Conservation (phyloP, 2,113 vertebrate genomes). For the Chaetodon auriga region DNA sequence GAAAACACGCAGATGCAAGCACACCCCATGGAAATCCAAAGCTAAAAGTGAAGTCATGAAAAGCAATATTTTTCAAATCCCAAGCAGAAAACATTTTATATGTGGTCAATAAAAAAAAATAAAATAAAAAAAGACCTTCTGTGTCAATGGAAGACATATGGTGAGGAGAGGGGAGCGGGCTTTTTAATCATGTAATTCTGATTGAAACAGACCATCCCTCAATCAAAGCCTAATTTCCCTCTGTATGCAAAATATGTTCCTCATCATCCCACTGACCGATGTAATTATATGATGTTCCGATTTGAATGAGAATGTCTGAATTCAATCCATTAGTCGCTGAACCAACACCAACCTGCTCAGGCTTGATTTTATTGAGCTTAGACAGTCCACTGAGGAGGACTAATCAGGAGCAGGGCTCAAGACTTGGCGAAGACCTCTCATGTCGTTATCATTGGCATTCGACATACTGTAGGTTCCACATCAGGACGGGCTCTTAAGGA, state of each 20-base stretch:
- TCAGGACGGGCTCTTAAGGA: background rate
- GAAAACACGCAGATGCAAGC: slow-evolving; percentile 51
- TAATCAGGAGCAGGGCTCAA: slow-evolving; percentile 36
- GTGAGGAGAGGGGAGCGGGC: slow-evolving; percentile 13
- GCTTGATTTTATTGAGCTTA: slow-evolving; percentile 35
- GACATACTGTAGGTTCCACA: background rate
- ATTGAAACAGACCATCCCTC: slow-evolving; percentile 54
- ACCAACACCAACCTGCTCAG: slow-evolving; percentile 25
- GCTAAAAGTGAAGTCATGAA: slow-evolving; percentile 63
- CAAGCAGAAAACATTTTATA: slow-evolving; percentile 43
- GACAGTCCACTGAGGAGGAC: slow-evolving; percentile 22
- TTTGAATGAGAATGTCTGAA: slow-evolving; percentile 42
- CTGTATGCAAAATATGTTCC: slow-evolving; percentile 56
- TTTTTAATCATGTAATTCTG: slow-evolving; percentile 48
- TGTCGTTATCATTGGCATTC: slow-evolving; percentile 19
- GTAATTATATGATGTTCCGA: slow-evolving; percentile 48
- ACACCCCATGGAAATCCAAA: slow-evolving; percentile 47
- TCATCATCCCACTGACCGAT: slow-evolving; percentile 44
- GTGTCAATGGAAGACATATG: slow-evolving; percentile 71
- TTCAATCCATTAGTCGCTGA: slow-evolving; percentile 41
- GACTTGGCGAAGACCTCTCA: background rate
- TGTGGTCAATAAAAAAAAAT: slow-evolving; percentile 53
- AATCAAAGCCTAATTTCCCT: slow-evolving; percentile 46
- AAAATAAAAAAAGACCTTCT: slow-evolving; percentile 37
- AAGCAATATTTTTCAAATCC: slow-evolving; percentile 53